Percentiles rank a stretch among this genome's conserved stretches.
Evolutionary conservation across 1,140 invertebrate genomes (phyloP).

Genomic region (Megalopta genalis): DNA sequence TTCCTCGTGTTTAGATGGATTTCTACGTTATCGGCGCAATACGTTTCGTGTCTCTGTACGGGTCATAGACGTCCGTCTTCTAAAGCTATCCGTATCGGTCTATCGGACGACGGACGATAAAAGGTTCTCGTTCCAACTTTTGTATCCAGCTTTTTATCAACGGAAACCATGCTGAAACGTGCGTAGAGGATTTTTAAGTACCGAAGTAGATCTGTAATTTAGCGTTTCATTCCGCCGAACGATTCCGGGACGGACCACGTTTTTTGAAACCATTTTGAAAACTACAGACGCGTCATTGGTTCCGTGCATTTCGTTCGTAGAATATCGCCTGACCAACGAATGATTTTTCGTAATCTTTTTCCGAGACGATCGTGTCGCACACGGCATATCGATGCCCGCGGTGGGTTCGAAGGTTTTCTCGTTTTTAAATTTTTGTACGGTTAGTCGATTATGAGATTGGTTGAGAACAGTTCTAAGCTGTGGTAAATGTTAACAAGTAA

Average conservation of each 20-base stretch:
- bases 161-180: neutral
- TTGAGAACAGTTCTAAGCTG: constrained; percentile 13
- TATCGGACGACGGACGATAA: constrained; percentile 4
- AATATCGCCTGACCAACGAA: constrained; percentile 25
- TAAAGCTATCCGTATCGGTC: no score
- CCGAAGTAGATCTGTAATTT: neutral
- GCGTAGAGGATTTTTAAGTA: neutral
- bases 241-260: constrained; percentile 18
- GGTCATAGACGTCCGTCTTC: no score
- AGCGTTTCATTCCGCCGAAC: constrained; percentile 24
- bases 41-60: no score
- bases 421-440: constrained; percentile 27
- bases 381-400: neutral
- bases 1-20: constrained; percentile 2
- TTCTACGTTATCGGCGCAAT: no score
- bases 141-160: constrained; percentile 37
- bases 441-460: constrained; percentile 14
- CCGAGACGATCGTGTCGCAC: neutral
- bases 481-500: constrained; percentile 13
- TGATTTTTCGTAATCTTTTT: neutral
- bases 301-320: constrained; percentile 7
- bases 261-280: constrained; percentile 23
- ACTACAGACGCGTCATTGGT: neutral
- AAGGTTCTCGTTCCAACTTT: constrained; percentile 28
- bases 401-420: constrained; percentile 4